phyloP scores from a whole-genome alignment of 1,140 invertebrate genomes.

The Leptinotarsa texana region DNA sequence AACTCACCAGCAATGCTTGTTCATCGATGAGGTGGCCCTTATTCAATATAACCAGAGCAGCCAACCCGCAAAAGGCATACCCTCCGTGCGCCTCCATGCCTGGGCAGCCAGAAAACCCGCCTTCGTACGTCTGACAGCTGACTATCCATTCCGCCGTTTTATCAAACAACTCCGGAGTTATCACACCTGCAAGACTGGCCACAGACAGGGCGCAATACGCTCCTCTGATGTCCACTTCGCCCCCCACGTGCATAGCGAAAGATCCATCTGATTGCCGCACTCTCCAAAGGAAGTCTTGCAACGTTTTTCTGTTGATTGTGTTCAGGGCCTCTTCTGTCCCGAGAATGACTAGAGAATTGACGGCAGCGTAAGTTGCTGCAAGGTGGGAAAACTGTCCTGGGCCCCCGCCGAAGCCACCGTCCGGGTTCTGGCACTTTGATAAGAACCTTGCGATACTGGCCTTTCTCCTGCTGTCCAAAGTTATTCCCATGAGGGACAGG shows the following conservation, averaged over 20 bases:
- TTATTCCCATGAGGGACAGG: constrained; percentile 78
- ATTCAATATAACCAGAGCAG: constrained; percentile 81
- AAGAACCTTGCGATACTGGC: constrained; percentile 72
- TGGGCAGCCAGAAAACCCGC: constrained; percentile 93
- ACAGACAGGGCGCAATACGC: constrained; percentile 93
- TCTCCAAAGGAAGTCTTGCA: constrained; percentile 78
- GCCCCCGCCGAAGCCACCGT: constrained; percentile 93
- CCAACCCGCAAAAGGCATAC: constrained; percentile 95
- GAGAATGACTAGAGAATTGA: constrained; percentile 89
- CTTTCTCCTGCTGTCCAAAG: constrained; percentile 67
- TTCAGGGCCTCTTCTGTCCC: constrained; percentile 85
- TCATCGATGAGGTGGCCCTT: constrained; percentile 80
- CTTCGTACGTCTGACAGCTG: constrained; percentile 97
- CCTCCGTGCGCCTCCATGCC: constrained; percentile 98
- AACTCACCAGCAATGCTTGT: constrained; percentile 71
- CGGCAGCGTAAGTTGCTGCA: constrained; percentile 95
- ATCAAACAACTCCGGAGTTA: constrained; percentile 74
- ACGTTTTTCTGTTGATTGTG: constrained; percentile 76
- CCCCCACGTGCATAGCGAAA: constrained; percentile 88
- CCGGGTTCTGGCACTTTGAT: constrained; percentile 72
- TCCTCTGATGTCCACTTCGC: constrained; percentile 95
- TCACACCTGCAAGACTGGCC: constrained; percentile 84
- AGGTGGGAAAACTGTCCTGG: constrained; percentile 90
- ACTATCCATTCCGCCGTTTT: constrained; percentile 89
- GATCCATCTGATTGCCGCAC: constrained; percentile 84